A percentile compares a stretch with the other conserved stretches of the same genome.
Conservation (phyloP, 2,113 vertebrate species). For the Colossoma macropomum region DNA sequence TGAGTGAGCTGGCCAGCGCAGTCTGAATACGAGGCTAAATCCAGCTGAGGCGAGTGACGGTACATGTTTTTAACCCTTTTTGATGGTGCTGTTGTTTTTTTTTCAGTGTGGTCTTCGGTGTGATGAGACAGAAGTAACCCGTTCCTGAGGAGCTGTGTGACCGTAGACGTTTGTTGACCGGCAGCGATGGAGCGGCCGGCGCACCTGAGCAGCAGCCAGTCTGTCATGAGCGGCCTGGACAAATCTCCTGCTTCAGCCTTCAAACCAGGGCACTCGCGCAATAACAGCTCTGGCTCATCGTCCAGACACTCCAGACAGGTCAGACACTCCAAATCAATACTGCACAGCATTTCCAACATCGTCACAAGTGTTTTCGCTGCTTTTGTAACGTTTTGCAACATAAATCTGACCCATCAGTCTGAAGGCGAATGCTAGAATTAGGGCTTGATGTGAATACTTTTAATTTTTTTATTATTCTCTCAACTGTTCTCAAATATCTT, state of each 20-base stretch:
- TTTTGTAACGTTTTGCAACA: too few species aligned
- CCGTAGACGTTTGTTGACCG: neutral
- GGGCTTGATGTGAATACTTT: too few species aligned
- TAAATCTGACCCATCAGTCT: too few species aligned
- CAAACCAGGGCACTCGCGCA: conserved; percentile 77
- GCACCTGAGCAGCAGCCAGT: conserved; percentile 63
- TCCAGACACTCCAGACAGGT: conserved; percentile 81
- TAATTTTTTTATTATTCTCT: too few species aligned
- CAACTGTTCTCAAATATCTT: too few species aligned
- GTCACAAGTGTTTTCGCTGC: neutral
- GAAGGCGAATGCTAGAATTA: too few species aligned
- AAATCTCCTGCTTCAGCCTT: conserved; percentile 65
- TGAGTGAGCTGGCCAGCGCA: too few species aligned
- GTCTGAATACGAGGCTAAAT: too few species aligned
- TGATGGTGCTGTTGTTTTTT: neutral
- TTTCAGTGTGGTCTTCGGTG: neutral
- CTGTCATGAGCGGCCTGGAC: conserved; percentile 76
- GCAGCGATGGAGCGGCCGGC: conserved; percentile 70
- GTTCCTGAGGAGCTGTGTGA: neutral
- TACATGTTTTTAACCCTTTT: too few species aligned
- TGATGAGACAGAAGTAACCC: neutral
- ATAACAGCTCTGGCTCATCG: conserved; percentile 84
- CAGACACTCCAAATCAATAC: neutral
- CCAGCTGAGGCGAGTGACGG: neutral
- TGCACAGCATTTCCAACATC: neutral